These are phyloP conservation scores for Diarsia dahlii DNA, from an alignment of 2,888 invertebrate genomes.

Conservation along the genomic window DNA sequence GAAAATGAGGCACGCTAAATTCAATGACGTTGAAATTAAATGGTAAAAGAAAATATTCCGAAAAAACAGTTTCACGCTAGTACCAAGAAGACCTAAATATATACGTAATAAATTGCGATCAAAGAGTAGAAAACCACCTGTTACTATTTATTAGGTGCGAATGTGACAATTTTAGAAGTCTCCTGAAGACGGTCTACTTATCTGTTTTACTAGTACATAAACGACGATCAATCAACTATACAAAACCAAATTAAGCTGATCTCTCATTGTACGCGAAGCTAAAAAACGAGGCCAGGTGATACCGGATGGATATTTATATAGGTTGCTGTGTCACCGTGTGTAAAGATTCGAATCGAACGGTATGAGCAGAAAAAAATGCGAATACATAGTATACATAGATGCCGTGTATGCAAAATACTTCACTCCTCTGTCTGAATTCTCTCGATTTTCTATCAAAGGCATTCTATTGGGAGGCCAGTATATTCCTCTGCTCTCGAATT, in stretches of 20 bases:
- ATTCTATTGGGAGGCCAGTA: not conserved
- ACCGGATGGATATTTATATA: too few relatives aligned
- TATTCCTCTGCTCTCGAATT: slow-evolving; percentile 20
- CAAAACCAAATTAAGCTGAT: too few relatives aligned
- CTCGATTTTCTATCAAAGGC: not conserved
- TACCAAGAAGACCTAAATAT: slow-evolving; percentile 2
- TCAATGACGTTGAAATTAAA: slow-evolving; percentile 23
- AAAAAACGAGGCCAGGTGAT: too few relatives aligned
- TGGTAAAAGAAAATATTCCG: not conserved
- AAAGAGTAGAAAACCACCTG: slow-evolving; percentile 29
- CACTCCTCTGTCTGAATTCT: not conserved
- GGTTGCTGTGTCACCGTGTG: not conserved
- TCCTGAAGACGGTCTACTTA: slow-evolving; percentile 14
- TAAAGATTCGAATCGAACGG: not conserved
- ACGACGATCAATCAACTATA: too few relatives aligned
- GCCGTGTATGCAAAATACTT: not conserved
- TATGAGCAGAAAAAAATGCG: not conserved
- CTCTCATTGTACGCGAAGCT: too few relatives aligned
- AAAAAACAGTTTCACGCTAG: not conserved
- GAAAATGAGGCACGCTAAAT: not conserved
- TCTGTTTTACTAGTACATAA: slow-evolving; percentile 3
- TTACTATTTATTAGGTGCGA: slow-evolving; percentile 37
- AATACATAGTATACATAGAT: not conserved
- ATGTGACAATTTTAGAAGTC: slow-evolving; percentile 45
- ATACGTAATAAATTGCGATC: slow-evolving; percentile 20